Percentiles rank a stretch among this genome's conserved stretches.
Evolutionary conservation across 2,888 invertebrate genomes (phyloP).

Genomic region (Leucoptera coffeella): DNA sequence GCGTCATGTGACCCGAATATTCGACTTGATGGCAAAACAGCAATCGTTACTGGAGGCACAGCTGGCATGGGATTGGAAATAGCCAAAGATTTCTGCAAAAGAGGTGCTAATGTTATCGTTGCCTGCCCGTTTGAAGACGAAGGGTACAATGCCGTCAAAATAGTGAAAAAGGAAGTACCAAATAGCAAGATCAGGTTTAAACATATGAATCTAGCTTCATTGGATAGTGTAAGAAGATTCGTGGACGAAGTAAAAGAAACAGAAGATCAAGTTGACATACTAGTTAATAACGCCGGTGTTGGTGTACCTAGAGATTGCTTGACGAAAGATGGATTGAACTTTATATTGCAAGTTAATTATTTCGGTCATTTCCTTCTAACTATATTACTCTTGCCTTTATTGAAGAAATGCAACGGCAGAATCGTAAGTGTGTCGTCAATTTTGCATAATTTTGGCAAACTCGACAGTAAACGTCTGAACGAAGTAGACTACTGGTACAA

Average conservation of each 20-base stretch:
- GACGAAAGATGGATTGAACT: constrained; percentile 77
- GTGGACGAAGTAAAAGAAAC: constrained; percentile 66
- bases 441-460: constrained; percentile 60
- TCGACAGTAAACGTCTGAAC: constrained; percentile 66
- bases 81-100: constrained; percentile 26
- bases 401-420: constrained; percentile 64
- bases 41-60: constrained; percentile 33
- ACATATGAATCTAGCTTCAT: constrained; percentile 67
- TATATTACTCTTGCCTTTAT: constrained; percentile 74
- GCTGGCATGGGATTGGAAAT: constrained; percentile 34
- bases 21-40: constrained; percentile 25
- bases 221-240: constrained; percentile 73
- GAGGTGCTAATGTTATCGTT: constrained; percentile 33
- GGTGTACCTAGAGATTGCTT: constrained; percentile 51
- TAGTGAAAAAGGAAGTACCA: constrained; percentile 58
- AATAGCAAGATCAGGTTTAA: constrained; percentile 65
- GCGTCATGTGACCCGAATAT: constrained; percentile 30
- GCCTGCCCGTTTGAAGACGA: constrained; percentile 34
- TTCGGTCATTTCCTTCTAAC: constrained; percentile 90
- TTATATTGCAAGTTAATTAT: constrained; percentile 89
- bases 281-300: constrained; percentile 88
- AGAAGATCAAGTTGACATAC: constrained; percentile 68
- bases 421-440: constrained; percentile 75
- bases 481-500: constrained; percentile 45
- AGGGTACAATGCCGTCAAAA: constrained; percentile 39